phyloP scores from a whole-genome alignment of 2,113 vertebrate genomes.

The Candoia aspera region DNA sequence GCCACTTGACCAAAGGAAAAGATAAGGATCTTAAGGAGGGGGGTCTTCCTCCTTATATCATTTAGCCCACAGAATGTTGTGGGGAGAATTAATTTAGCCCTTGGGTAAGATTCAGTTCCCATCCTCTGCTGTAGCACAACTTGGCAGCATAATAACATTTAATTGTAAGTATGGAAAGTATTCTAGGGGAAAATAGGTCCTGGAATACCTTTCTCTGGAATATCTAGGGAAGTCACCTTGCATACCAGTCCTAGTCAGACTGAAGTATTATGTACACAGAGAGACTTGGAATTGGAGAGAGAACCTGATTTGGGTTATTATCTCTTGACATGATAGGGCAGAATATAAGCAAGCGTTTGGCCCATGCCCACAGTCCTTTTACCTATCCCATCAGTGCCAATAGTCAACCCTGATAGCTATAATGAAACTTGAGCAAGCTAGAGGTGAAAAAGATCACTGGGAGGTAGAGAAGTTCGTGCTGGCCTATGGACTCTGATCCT shows the following conservation, averaged over 20 bases:
- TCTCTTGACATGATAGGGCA: not conserved
- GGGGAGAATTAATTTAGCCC: not conserved
- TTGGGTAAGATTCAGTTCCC: not conserved
- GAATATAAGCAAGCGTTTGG: not conserved
- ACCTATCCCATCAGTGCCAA: not conserved
- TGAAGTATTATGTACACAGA: not conserved
- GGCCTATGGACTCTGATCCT: not conserved
- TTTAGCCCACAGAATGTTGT: not conserved
- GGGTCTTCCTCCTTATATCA: not conserved
- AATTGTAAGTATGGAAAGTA: not conserved
- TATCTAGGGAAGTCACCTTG: not conserved
- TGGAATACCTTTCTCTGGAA: not conserved
- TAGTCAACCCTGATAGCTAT: not conserved
- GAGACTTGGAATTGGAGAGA: not conserved
- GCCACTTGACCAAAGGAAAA: not conserved
- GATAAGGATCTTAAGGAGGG: not conserved
- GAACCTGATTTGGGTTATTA: accelerated
- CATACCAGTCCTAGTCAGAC: not conserved
- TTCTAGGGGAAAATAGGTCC: not conserved
- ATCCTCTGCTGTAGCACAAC: not conserved
- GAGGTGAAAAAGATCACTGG: not conserved
- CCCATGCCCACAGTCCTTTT: not conserved
- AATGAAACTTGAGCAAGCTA: not conserved
- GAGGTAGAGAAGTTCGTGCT: not conserved
- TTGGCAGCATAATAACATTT: not conserved